Evolutionary conservation across 2,797 vertebrate genomes (phyloP).

Genomic region (Pseudopleuronectes americanus): DNA sequence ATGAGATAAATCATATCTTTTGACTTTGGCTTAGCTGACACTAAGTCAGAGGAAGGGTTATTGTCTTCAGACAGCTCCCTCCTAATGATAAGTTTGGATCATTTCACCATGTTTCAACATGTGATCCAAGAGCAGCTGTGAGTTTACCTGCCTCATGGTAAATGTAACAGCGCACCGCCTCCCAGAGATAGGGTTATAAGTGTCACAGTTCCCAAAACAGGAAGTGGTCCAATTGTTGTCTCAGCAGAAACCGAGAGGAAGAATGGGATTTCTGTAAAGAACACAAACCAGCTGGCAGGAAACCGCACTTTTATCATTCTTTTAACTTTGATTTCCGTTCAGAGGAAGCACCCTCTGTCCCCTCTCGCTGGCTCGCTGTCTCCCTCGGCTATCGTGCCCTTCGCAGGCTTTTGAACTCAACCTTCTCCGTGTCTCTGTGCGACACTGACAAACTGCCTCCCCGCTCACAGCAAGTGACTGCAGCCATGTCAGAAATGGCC

Average conservation of each 20-base stretch:
- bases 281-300: slow-evolving; percentile 88
- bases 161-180: slow-evolving; percentile 25
- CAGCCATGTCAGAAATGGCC: slow-evolving; percentile 47
- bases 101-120: neutral
- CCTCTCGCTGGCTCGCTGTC: slow-evolving; percentile 49
- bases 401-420: slow-evolving; percentile 25
- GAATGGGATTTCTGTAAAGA: slow-evolving; percentile 83
- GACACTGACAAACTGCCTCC: slow-evolving; percentile 21
- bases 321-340: slow-evolving; percentile 86
- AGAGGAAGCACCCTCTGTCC: slow-evolving; percentile 73
- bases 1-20: neutral
- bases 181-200: slow-evolving; percentile 57
- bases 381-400: slow-evolving; percentile 34
- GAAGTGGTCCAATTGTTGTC: slow-evolving; percentile 82
- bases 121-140: slow-evolving; percentile 8
- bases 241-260: slow-evolving; percentile 85
- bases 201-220: slow-evolving; percentile 81
- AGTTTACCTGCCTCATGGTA: slow-evolving; percentile 38
- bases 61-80: slow-evolving; percentile 6
- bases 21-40: too few species aligned
- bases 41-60: neutral
- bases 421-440: slow-evolving; percentile 30
- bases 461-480: slow-evolving; percentile 27
- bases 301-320: slow-evolving; percentile 82
- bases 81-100: neutral